phyloP scores from a whole-genome alignment of 2,888 invertebrate species.

The Drosophila eohydei region DNA sequence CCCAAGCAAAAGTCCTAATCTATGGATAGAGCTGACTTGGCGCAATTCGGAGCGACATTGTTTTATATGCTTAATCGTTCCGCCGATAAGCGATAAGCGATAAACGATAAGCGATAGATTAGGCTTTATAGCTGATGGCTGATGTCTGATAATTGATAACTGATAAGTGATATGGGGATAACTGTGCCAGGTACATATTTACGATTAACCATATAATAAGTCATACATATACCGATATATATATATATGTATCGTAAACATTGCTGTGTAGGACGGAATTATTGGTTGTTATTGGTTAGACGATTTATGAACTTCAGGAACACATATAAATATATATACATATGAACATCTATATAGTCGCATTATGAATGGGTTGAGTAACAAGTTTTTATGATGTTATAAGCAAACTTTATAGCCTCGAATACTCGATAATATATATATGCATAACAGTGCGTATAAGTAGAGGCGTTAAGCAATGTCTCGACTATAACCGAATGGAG shows the following conservation, averaged over 20 bases:
- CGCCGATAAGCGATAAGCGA: constrained; percentile 42
- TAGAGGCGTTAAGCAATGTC: not conserved
- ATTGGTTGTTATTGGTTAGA: constrained; percentile 23
- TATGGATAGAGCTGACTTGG: constrained; percentile 5
- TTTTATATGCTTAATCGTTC: constrained; percentile 63
- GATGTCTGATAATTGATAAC: constrained; percentile 41
- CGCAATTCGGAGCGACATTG: constrained; percentile 30
- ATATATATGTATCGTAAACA: constrained; percentile 12
- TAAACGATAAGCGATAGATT: constrained; percentile 10
- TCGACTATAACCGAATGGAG: not conserved
- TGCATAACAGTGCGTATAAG: not conserved
- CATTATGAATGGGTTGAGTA: constrained; percentile 57
- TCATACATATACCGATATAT: constrained; percentile 8
- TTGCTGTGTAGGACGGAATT: constrained; percentile 12
- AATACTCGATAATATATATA: not conserved
- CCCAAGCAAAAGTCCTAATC: constrained; percentile 18
- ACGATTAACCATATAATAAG: constrained; percentile 31
- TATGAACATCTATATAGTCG: not conserved
- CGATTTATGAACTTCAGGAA: constrained; percentile 21
- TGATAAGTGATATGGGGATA: constrained; percentile 21
- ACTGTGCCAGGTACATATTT: constrained; percentile 42
- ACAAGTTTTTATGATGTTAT: constrained; percentile 38
- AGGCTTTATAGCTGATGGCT: constrained; percentile 1
- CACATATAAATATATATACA: not conserved
- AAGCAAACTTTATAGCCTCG: not conserved